phyloP scores from a whole-genome alignment of 2,113 vertebrate species.

The Hippocampus abdominalis region DNA sequence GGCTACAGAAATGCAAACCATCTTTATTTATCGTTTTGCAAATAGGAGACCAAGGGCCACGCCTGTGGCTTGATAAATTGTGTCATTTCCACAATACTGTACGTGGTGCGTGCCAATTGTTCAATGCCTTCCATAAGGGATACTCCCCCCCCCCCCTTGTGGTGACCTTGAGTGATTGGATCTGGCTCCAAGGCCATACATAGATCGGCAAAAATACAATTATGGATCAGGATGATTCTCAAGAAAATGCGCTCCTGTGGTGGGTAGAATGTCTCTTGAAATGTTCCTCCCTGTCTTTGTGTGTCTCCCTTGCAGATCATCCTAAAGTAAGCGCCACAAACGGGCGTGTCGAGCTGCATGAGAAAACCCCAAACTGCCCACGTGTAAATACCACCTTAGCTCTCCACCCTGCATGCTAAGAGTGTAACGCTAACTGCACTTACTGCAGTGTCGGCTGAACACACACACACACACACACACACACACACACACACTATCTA shows the following conservation, averaged over 20 bases:
- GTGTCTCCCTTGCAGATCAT: constrained; percentile 83
- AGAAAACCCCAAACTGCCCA: constrained; percentile 87
- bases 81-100: too few relatives aligned
- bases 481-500: constrained; percentile 26
- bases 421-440: constrained; percentile 74
- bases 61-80: too few relatives aligned
- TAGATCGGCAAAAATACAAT: neutral
- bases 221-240: neutral
- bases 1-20: too few relatives aligned
- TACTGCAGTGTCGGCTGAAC: constrained; percentile 65
- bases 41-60: too few relatives aligned
- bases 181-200: neutral
- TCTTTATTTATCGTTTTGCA: too few relatives aligned
- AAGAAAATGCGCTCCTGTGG: neutral
- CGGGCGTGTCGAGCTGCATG: constrained; percentile 85
- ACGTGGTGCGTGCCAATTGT: too few relatives aligned
- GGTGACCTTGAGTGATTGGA: too few relatives aligned
- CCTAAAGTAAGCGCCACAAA: constrained; percentile 89
- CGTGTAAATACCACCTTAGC: constrained; percentile 96
- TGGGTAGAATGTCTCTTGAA: neutral
- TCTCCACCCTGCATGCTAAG: constrained; percentile 99
- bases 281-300: constrained; percentile 17
- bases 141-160: neutral
- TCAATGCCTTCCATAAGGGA: neutral
- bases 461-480: constrained; percentile 23